Evolutionary conservation across 1,140 invertebrate species (phyloP), one percentile per base, ranked within the genome.

Genomic region (Drosophila parvula): DNA sequence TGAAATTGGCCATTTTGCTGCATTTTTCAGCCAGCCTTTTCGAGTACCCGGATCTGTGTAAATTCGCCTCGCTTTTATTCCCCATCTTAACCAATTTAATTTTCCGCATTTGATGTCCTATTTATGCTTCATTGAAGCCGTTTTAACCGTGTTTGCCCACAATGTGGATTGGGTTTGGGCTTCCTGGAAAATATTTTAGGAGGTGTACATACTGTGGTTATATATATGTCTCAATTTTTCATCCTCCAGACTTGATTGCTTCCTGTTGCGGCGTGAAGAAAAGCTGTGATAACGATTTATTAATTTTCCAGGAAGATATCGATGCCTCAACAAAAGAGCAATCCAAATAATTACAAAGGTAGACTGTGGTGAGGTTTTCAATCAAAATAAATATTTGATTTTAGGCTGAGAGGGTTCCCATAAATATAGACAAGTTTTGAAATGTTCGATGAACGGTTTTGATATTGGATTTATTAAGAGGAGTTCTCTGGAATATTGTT

Each of bases 51-150:
- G 30, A 76, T 57, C 36, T 69, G 76, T 79, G 67, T 43, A 80
- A 50, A 36, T 61, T 18, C 18, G 0, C 10, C 30, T 34, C 8
- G 12, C 18, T 56, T 50, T 47, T 56, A 44, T 50, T 73, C 3
- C 18, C 18, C 56, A 61, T 48, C 34, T 56, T 38, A 27, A 34
- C 22, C 18, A 55, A 74, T 74, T 64, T 51, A 58, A 81, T 71
- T 81, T 81, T 67, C 64, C 53, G 41, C 64, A 70, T 74, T 81
- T 85, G 78, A 78, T 65, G 69, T 50, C 57, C 59, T 71, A 41
- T 78, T 81, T 60, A 78, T 71, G 82, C 59, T 78, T 78, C 60
- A 86, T 78, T 85, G 69, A 58, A 36, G 22, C 43, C 51, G 57
- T 44, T 75, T 74, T 50, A 43, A 18, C 32, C 32, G 30, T 44